These are phyloP conservation scores for Drosophila tani DNA, from an alignment of 1,140 invertebrate genomes.

Conservation along the genomic window DNA sequence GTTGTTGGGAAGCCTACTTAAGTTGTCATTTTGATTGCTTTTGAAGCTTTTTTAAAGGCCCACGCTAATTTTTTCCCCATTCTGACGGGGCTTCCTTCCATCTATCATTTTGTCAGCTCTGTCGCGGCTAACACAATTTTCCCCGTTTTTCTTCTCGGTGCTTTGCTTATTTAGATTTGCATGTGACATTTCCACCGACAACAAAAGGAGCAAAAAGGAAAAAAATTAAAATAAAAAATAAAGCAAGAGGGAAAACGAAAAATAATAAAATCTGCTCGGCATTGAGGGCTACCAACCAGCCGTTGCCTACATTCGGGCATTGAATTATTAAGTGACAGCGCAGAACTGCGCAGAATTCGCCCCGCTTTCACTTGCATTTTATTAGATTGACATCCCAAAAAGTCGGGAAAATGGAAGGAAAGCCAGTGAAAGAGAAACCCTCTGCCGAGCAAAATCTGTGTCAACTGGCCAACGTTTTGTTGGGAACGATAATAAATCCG, in stretches of 20 bases:
- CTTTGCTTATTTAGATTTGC: slow-evolving; percentile 62
- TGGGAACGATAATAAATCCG: slow-evolving; percentile 57
- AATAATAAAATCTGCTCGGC: slow-evolving; percentile 51
- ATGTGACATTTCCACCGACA: slow-evolving; percentile 58
- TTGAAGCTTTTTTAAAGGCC: slow-evolving; percentile 75
- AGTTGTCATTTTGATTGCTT: slow-evolving; percentile 83
- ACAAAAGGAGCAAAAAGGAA: slow-evolving; percentile 33
- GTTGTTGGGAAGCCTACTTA: slow-evolving; percentile 74
- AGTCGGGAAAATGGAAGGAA: slow-evolving; percentile 11
- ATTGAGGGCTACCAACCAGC: slow-evolving; percentile 31
- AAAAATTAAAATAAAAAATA: slow-evolving; percentile 37
- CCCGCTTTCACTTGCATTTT: slow-evolving; percentile 60
- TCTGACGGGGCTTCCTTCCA: slow-evolving; percentile 38
- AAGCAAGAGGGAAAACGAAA: slow-evolving; percentile 13
- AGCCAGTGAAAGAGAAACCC: slow-evolving; percentile 20
- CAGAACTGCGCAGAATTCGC: slow-evolving; percentile 35
- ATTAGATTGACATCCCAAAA: slow-evolving; percentile 59
- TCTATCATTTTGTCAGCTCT: slow-evolving; percentile 71
- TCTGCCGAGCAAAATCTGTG: slow-evolving; percentile 35
- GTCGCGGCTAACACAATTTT: slow-evolving; percentile 71
- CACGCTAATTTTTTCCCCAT: slow-evolving; percentile 64
- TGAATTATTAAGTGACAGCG: slow-evolving; percentile 78
- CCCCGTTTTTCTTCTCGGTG: slow-evolving; percentile 55
- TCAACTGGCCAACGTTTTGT: slow-evolving; percentile 41
- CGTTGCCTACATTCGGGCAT: slow-evolving; percentile 42